Conservation (phyloP, 2,888 invertebrate genomes). For the Notodonta ziczac region DNA sequence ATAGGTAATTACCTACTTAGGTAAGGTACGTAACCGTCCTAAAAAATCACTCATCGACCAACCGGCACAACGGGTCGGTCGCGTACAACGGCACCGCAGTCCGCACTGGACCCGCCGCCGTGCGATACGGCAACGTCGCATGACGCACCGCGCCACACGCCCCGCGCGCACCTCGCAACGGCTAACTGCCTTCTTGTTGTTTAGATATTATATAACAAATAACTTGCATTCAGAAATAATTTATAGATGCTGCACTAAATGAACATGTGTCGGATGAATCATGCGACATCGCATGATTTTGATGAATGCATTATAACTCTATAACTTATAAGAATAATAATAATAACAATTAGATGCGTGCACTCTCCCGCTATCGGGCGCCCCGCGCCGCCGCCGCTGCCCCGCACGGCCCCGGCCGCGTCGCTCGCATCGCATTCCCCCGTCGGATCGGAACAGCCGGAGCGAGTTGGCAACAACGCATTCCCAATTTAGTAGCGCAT, state of each 20-base stretch:
- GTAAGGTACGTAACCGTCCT: no score
- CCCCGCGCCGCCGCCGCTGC: conserved; percentile 10
- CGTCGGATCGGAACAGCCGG: conserved; percentile 7
- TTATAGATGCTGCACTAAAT: no score
- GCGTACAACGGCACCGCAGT: not conserved
- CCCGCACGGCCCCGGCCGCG: conserved; percentile 20
- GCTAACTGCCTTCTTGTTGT: not conserved
- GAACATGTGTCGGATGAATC: no score
- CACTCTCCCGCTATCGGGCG: not conserved
- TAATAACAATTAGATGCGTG: no score
- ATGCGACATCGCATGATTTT: no score
- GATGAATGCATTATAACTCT: no score
- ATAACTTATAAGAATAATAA: no score
- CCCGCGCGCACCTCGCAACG: conserved; percentile 8
- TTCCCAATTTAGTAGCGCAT: conserved; percentile 31
- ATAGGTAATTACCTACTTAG: no score
- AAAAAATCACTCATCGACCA: not conserved
- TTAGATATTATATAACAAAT: no score
- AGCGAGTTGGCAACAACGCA: conserved; percentile 28
- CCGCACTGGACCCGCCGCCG: conserved; percentile 8
- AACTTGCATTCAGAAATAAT: no score
- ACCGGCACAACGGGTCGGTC: not conserved
- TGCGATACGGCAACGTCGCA: conserved; percentile 9
- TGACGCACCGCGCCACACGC: not conserved
- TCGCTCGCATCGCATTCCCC: conserved; percentile 24